phyloP scores from a whole-genome alignment of 1,140 invertebrate species.

The Homarus americanus region DNA sequence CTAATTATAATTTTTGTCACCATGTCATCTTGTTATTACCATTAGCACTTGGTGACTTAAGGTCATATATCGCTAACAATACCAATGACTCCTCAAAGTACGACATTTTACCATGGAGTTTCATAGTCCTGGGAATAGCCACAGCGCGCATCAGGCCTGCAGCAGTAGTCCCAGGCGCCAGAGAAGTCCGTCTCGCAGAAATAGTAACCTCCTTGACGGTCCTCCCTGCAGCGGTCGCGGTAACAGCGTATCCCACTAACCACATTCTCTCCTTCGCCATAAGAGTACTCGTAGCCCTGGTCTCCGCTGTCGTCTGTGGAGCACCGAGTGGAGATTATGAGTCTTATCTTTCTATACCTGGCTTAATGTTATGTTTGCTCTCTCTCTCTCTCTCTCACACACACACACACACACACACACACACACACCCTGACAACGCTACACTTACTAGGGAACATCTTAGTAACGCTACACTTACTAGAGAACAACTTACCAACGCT shows the following conservation, averaged over 20 bases:
- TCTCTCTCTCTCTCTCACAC: too few species aligned
- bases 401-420: too few species aligned
- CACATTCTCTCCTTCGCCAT: slow-evolving; percentile 33
- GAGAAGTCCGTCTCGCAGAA: slow-evolving; percentile 67
- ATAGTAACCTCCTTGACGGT: slow-evolving; percentile 56
- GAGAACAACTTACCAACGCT: slow-evolving; percentile 9
- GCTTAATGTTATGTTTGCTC: too few species aligned
- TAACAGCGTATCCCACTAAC: slow-evolving; percentile 59
- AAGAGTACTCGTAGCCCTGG: background rate
- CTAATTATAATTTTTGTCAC: too few species aligned
- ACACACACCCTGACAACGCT: too few species aligned
- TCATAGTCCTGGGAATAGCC: slow-evolving; percentile 38
- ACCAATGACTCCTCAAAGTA: too few species aligned
- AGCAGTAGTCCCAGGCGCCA: slow-evolving; percentile 73
- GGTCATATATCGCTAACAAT: too few species aligned
- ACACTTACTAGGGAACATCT: too few species aligned
- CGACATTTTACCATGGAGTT: slow-evolving; percentile 43
- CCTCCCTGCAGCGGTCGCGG: slow-evolving; percentile 34
- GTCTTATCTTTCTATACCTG: too few species aligned
- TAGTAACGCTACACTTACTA: background rate
- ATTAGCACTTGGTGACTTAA: too few species aligned
- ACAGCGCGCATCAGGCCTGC: slow-evolving; percentile 61
- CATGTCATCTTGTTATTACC: too few species aligned
- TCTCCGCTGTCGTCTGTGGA: background rate
- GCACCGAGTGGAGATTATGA: too few species aligned